Conservation (phyloP, 2,797 vertebrate genomes). For the Notamacropus eugenii region DNA sequence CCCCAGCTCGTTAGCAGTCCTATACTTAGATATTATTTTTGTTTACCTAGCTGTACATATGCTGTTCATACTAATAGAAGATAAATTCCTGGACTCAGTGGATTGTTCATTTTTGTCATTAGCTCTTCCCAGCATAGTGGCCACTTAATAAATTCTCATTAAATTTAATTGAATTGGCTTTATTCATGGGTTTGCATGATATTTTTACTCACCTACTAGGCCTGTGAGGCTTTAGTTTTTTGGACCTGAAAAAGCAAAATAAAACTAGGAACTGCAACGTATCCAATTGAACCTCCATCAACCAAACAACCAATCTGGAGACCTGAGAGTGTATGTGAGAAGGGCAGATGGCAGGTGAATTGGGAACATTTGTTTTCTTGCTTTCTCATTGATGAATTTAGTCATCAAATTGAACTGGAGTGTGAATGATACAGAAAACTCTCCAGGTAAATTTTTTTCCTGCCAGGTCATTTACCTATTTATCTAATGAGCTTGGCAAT, state of each 20-base stretch:
- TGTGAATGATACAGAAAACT: not conserved
- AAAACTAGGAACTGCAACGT: not conserved
- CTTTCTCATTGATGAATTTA: not conserved
- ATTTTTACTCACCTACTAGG: not conserved
- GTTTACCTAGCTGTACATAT: not conserved
- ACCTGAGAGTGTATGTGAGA: not conserved
- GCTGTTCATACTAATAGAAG: not conserved
- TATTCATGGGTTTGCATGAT: not conserved
- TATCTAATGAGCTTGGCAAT: constrained; percentile 35
- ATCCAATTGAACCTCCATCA: not conserved
- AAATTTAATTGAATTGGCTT: not conserved
- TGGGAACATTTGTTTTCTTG: not conserved
- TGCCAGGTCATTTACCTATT: constrained; percentile 46
- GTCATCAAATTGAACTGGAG: not conserved
- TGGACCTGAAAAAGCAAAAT: not conserved
- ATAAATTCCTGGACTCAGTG: not conserved
- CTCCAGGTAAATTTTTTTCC: not conserved
- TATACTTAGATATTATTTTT: not conserved
- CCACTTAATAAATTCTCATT: not conserved
- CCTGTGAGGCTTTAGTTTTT: not conserved
- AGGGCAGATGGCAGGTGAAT: not conserved
- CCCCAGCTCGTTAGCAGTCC: not conserved
- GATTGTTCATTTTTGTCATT: not conserved
- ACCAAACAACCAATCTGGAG: not conserved
- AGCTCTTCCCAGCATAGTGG: not conserved